A percentile compares a stretch with the other conserved stretches of the same genome.
Evolutionary conservation across 2,113 vertebrate genomes (phyloP).

Genomic region (Rhinolophus sinicus): DNA sequence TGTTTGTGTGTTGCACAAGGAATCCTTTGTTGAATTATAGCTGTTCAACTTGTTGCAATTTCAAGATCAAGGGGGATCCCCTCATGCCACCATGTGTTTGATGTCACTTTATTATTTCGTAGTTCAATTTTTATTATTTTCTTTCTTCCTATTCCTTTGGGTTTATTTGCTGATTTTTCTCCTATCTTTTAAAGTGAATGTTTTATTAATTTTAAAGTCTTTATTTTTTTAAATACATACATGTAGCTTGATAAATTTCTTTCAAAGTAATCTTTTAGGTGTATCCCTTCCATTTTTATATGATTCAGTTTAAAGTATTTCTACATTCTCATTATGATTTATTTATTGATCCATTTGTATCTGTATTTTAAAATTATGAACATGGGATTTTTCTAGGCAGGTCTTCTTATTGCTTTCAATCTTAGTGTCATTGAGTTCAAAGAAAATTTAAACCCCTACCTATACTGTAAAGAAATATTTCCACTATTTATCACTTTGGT

Average conservation of each 20-base stretch:
- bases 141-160: background rate
- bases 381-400: background rate
- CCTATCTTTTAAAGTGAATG: background rate
- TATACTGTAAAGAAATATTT: background rate
- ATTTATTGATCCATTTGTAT: background rate
- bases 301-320: background rate
- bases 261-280: slow-evolving; percentile 7
- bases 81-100: background rate
- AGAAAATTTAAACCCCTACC: background rate
- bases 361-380: background rate
- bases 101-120: background rate
- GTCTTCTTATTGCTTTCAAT: background rate
- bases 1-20: too few species aligned
- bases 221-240: background rate
- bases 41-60: too few species aligned
- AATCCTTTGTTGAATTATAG: too few species aligned
- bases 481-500: background rate
- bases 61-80: too few species aligned
- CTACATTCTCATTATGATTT: background rate
- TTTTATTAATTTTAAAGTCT: background rate
- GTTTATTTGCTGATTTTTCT: background rate
- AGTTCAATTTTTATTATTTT: background rate
- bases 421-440: background rate
- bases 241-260: background rate
- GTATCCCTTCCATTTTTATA: background rate